Conservation (phyloP, 1,140 invertebrate genomes). For the Homarus americanus region DNA sequence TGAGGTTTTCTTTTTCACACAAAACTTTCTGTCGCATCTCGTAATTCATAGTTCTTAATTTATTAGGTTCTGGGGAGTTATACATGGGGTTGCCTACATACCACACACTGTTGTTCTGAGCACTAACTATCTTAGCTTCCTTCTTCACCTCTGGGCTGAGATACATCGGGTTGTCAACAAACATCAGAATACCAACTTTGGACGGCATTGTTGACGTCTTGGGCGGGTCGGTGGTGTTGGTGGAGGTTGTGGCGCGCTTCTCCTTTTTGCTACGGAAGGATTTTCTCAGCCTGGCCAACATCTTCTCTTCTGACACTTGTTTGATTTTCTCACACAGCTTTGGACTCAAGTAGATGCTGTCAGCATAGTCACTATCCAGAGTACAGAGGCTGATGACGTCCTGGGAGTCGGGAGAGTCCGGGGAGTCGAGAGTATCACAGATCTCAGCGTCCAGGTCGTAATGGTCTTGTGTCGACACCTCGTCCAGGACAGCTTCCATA, state of each 20-base stretch:
- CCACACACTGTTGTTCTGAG: slow-evolving; percentile 37
- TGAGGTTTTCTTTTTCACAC: slow-evolving; percentile 72
- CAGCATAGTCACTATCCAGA: slow-evolving; percentile 60
- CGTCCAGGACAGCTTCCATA: slow-evolving; percentile 71
- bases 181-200: slow-evolving; percentile 72
- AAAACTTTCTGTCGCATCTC: slow-evolving; percentile 39
- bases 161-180: slow-evolving; percentile 74
- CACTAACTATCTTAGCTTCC: slow-evolving; percentile 71
- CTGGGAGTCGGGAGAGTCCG: slow-evolving; percentile 33
- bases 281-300: slow-evolving; percentile 70
- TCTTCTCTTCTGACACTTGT: slow-evolving; percentile 69
- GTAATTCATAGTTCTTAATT: slow-evolving; percentile 1
- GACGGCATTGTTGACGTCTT: neutral
- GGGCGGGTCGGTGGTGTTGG: neutral
- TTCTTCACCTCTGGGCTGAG: slow-evolving; percentile 73
- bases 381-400: slow-evolving; percentile 63
- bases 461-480: slow-evolving; percentile 49
- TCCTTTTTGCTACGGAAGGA: slow-evolving; percentile 73
- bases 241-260: slow-evolving; percentile 14
- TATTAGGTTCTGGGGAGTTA: slow-evolving; percentile 45
- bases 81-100: slow-evolving; percentile 74
- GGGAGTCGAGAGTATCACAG: slow-evolving; percentile 3
- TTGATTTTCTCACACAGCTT: slow-evolving; percentile 60
- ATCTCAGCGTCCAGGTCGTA: slow-evolving; percentile 22
- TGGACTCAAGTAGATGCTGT: slow-evolving; percentile 56